Evolutionary conservation across 1,140 invertebrate genomes (phyloP).

Genomic region (Caenorhabditis brenneri): DNA sequence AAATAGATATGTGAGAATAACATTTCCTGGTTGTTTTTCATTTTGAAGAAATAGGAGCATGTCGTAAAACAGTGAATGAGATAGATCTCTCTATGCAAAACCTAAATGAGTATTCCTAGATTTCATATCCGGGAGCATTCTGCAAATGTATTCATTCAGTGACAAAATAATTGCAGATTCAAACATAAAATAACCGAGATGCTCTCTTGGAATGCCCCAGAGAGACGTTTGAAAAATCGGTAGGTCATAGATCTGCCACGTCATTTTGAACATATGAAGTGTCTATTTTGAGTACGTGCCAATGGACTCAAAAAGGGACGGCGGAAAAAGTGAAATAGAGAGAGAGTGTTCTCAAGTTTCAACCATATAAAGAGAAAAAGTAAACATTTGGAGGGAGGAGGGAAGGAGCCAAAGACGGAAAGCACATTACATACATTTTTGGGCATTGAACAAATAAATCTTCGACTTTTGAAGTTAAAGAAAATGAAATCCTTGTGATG

Average conservation of each 20-base stretch:
- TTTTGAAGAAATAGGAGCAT: too few relatives aligned
- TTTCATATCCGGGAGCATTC: too few relatives aligned
- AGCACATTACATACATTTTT: background rate
- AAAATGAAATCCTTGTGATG: background rate
- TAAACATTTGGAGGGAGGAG: background rate
- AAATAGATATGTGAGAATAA: too few relatives aligned
- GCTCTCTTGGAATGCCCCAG: too few relatives aligned
- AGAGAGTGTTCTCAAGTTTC: conserved; percentile 16
- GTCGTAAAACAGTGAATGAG: too few relatives aligned
- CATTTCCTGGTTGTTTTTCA: too few relatives aligned
- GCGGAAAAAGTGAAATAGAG: background rate
- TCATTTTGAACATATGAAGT: background rate
- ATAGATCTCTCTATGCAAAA: too few relatives aligned
- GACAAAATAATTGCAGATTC: too few relatives aligned
- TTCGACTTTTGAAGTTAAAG: background rate
- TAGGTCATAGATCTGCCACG: background rate
- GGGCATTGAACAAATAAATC: background rate
- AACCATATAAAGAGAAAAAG: conserved; percentile 27
- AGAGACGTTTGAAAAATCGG: too few relatives aligned
- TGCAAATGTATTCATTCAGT: too few relatives aligned
- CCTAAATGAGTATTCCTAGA: too few relatives aligned
- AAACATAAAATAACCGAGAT: too few relatives aligned
- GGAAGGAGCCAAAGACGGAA: background rate
- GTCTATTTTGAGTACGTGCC: conserved; percentile 5
- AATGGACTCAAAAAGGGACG: background rate